Evolutionary conservation across 2,888 invertebrate genomes (phyloP).

Genomic region (Nasonovia ribisnigri): DNA sequence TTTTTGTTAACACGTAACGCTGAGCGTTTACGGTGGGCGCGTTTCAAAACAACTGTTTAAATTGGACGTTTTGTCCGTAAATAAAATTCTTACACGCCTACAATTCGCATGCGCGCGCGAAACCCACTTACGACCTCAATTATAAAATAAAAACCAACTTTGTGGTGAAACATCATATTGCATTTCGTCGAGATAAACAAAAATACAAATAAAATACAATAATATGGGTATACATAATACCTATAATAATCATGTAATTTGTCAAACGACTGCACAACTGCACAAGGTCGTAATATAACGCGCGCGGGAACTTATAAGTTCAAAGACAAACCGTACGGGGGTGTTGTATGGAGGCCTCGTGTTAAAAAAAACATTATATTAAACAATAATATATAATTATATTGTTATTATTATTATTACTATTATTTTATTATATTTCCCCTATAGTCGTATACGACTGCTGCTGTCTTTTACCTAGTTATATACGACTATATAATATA

Average conservation of each 20-base stretch:
- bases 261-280: not conserved
- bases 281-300: constrained; percentile 6
- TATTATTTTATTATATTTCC: too few species aligned
- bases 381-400: not conserved
- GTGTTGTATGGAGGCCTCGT: not conserved
- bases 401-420: not conserved
- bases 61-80: constrained; percentile 62
- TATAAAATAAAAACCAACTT: constrained; percentile 40
- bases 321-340: not conserved
- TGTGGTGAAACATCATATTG: constrained; percentile 34
- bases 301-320: not conserved
- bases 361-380: not conserved
- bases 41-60: constrained; percentile 62
- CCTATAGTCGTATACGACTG: not conserved
- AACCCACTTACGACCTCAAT: constrained; percentile 60
- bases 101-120: constrained; percentile 52
- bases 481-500: not conserved
- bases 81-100: constrained; percentile 59
- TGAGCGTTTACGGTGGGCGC: constrained; percentile 38
- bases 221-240: not conserved
- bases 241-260: constrained; percentile 16
- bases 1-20: constrained; percentile 40
- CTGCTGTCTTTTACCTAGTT: not conserved
- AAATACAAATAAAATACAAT: not conserved
- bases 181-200: constrained; percentile 11